Evolutionary conservation across 1,140 invertebrate species (phyloP).

Genomic region (Drosophila tsacasi): DNA sequence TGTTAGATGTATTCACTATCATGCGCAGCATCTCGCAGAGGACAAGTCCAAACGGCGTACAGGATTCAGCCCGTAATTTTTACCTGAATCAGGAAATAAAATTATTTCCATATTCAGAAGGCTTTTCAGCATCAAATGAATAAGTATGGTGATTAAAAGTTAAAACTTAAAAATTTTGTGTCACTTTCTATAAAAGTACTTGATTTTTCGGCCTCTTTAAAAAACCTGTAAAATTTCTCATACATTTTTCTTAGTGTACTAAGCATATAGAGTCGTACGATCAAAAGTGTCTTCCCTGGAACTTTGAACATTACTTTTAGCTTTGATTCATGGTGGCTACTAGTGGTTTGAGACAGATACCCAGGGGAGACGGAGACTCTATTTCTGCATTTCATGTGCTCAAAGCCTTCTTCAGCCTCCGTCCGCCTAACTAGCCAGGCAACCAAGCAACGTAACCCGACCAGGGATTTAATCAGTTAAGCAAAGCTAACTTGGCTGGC

Average conservation of each 20-base stretch:
- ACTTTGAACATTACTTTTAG: conserved; percentile 50
- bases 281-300: conserved; percentile 44
- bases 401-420: neutral
- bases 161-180: too few species aligned
- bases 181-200: too few species aligned
- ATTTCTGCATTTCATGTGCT: conserved; percentile 13
- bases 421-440: neutral
- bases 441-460: conserved; percentile 3
- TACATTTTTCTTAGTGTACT: conserved; percentile 13
- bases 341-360: neutral
- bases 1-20: too few species aligned
- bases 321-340: conserved; percentile 44
- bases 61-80: too few species aligned
- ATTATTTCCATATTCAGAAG: too few species aligned
- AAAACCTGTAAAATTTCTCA: neutral
- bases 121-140: too few species aligned
- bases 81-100: too few species aligned
- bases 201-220: too few species aligned
- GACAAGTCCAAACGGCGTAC: too few species aligned
- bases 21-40: too few species aligned
- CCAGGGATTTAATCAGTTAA: conserved; percentile 51
- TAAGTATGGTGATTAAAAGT: too few species aligned
- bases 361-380: conserved; percentile 11
- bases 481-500: conserved; percentile 37
- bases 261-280: conserved; percentile 17